Percentiles rank a stretch among this genome's conserved stretches.
These are phyloP conservation scores for Aricia agestis DNA, from an alignment of 1,140 invertebrate species.

Conservation along the genomic window DNA sequence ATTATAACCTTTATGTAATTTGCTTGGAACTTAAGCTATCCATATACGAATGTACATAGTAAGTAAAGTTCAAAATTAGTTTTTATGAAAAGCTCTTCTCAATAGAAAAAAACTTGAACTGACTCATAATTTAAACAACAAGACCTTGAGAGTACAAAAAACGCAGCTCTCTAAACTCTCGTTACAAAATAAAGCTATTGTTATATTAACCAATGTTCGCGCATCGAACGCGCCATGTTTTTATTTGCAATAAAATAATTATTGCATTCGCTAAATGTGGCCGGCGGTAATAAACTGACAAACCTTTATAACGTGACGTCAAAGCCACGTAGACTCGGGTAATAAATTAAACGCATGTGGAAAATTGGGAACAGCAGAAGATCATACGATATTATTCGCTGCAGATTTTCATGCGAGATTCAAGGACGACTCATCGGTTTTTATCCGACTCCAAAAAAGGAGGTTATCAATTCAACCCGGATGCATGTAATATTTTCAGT, in stretches of 20 bases:
- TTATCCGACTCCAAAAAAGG: no score
- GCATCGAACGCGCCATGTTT: neutral
- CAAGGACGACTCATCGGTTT: no score
- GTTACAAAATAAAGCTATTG: neutral
- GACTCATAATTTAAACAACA: no score
- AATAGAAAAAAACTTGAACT: no score
- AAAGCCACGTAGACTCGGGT: slow-evolving; percentile 4
- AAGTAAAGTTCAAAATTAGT: no score
- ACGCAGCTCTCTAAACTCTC: neutral
- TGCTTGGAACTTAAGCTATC: no score
- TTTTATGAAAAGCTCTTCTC: no score
- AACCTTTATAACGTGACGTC: slow-evolving; percentile 15
- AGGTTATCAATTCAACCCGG: no score
- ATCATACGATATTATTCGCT: neutral
- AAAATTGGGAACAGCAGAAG: slow-evolving; percentile 11
- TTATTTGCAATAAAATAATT: slow-evolving; percentile 11
- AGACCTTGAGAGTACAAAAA: no score
- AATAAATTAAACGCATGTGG: slow-evolving; percentile 13
- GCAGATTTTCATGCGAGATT: neutral
- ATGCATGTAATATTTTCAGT: no score
- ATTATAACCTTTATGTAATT: no score
- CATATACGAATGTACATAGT: no score
- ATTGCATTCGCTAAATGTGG: slow-evolving; percentile 13
- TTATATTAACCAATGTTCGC: neutral
- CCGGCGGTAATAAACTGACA: slow-evolving; percentile 8